Base-by-base conservation (phyloP, 2,797 vertebrate genomes). In the Aldrovandia affinis region DNA sequence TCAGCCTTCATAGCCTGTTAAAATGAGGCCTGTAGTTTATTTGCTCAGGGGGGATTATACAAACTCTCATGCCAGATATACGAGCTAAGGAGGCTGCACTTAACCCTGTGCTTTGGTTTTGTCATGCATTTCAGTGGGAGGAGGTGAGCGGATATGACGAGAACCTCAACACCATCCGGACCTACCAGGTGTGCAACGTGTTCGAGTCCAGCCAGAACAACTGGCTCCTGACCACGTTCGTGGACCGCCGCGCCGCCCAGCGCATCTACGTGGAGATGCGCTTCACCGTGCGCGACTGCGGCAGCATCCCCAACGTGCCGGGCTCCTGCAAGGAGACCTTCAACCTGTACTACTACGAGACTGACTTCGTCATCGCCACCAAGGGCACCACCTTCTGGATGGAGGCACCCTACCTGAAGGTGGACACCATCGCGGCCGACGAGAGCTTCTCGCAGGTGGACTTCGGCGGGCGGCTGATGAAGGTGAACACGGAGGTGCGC, bases 271-370 rank as follows among this genome's bases (percentile, higher is more conserved):
- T 98, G 54, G 98, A 99, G 96, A 99, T 99, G 93, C 97, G 97
- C 86, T 99, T 99, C 93, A 99, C 97, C 0, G 98, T 99, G 89
- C 96, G 98, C 0, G 97, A 99, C 96, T 99, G 98, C 94, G 98
- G 98, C 95, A 99, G 98, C 93, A 98, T 99, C 88, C 98, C 98
- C 78, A 98, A 98, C 0, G 98, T 99, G 20, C 98, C 98, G 0
- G 98, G 98, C 83, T 99, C 98, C 83, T 99, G 98, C 93, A 99
- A 99, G 90, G 98, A 99, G 94, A 99, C 98, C 2, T 99, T 99
- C 92, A 99, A 99, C 90, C 94, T 99, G 83, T 99, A 98, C 91
- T 99, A 99, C 92, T 99, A 99, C 55, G 98, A 99, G 92, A 97
- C 95, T 0, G 98, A 99, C 88, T 97, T 98, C 0, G 97, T 98